Conservation (phyloP, 2,113 vertebrate species). For the Nothocercus julius region DNA sequence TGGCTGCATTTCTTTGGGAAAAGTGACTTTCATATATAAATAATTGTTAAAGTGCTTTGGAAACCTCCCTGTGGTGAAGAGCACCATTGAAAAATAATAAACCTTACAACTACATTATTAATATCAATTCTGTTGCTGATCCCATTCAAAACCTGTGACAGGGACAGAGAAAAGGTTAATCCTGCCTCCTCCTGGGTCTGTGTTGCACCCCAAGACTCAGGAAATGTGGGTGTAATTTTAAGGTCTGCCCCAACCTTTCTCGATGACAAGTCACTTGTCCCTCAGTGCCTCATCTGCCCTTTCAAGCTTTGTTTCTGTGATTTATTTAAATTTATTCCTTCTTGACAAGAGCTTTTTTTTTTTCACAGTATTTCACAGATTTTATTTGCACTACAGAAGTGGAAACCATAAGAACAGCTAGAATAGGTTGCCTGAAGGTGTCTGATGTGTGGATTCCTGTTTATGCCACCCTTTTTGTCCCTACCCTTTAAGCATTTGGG, state of each 20-base stretch:
- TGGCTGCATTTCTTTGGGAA: conserved; percentile 50
- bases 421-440: background rate
- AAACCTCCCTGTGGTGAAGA: conserved; percentile 12
- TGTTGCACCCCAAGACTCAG: rapidly evolving
- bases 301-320: background rate
- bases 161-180: background rate
- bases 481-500: background rate
- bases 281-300: background rate
- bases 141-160: background rate
- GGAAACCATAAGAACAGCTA: background rate
- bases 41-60: conserved; percentile 57
- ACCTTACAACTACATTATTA: conserved; percentile 36
- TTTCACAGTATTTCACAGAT: background rate
- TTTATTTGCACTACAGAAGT: background rate
- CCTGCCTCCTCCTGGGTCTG: background rate
- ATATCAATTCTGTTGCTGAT: background rate
- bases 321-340: background rate
- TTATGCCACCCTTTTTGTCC: background rate
- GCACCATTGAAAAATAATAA: conserved; percentile 51
- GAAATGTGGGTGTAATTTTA: background rate
- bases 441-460: background rate
- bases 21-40: conserved; percentile 53
- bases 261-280: background rate
- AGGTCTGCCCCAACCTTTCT: background rate
- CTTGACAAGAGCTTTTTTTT: background rate